Conservation (phyloP, 2,797 vertebrate species). For the Tragelaphus oryx region DNA sequence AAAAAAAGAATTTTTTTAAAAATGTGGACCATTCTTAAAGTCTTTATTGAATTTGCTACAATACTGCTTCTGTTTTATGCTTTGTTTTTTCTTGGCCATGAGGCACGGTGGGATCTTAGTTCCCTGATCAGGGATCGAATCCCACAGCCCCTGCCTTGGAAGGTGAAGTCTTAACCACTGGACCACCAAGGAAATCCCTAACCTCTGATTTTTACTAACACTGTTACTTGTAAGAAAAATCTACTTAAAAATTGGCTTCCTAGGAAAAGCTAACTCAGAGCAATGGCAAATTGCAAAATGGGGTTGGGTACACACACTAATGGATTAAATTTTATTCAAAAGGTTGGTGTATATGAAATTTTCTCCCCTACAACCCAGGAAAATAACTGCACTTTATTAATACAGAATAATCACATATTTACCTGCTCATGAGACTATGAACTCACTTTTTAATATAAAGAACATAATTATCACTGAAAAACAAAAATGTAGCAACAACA, state of each 20-base stretch:
- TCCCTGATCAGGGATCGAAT: neutral
- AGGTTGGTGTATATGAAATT: constrained; percentile 80
- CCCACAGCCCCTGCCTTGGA: too few species aligned
- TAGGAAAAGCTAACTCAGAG: constrained; percentile 9
- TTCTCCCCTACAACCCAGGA: constrained; percentile 73
- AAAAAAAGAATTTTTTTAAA: neutral
- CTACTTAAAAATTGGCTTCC: constrained; percentile 42
- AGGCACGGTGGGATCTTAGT: neutral
- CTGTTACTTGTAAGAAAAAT: constrained; percentile 35
- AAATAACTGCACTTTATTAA: constrained; percentile 82
- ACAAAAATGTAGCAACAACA: constrained; percentile 75
- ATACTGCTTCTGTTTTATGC: neutral
- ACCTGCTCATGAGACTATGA: constrained; percentile 79
- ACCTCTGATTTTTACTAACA: neutral
- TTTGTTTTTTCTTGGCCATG: neutral
- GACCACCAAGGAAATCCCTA: neutral
- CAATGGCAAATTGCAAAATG: constrained; percentile 23
- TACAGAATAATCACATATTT: constrained; percentile 76
- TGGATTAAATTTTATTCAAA: constrained; percentile 76
- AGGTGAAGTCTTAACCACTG: neutral
- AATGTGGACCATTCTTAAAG: neutral
- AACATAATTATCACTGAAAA: constrained; percentile 79
- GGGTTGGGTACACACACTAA: constrained; percentile 38
- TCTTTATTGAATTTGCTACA: neutral
- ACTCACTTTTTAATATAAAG: constrained; percentile 82